Conservation (phyloP, 1,140 invertebrate genomes). For the Drosophila rufa region DNA sequence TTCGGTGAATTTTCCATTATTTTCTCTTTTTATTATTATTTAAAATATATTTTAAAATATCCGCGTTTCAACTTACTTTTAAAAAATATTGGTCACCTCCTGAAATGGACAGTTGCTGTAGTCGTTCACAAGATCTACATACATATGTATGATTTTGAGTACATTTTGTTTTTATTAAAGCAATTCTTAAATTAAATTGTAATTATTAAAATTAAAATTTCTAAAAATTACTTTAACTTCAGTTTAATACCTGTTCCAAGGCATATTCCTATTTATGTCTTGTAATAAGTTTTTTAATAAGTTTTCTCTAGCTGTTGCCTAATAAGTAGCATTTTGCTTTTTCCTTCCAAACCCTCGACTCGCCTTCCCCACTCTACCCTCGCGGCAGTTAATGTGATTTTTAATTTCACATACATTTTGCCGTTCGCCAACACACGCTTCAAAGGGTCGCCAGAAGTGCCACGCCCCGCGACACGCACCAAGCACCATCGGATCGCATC, state of each 20-base stretch:
- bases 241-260: neutral
- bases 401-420: conserved; percentile 64
- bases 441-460: conserved; percentile 21
- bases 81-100: too few species aligned
- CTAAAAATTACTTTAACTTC: too few species aligned
- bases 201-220: too few species aligned
- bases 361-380: neutral
- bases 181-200: too few species aligned
- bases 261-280: too few species aligned
- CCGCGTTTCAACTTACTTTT: too few species aligned
- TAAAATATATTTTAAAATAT: too few species aligned
- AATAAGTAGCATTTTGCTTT: too few species aligned
- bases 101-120: too few species aligned
- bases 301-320: neutral
- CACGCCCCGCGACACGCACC: neutral
- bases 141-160: too few species aligned
- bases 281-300: neutral
- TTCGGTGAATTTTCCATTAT: neutral
- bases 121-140: too few species aligned
- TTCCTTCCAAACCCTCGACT: neutral
- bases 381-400: conserved; percentile 61
- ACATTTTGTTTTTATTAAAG: too few species aligned
- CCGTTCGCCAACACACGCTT: conserved; percentile 10
- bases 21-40: neutral
- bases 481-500: conserved; percentile 44